Base-by-base conservation (phyloP, 2,797 vertebrate species). In the Presbytis comata region DNA sequence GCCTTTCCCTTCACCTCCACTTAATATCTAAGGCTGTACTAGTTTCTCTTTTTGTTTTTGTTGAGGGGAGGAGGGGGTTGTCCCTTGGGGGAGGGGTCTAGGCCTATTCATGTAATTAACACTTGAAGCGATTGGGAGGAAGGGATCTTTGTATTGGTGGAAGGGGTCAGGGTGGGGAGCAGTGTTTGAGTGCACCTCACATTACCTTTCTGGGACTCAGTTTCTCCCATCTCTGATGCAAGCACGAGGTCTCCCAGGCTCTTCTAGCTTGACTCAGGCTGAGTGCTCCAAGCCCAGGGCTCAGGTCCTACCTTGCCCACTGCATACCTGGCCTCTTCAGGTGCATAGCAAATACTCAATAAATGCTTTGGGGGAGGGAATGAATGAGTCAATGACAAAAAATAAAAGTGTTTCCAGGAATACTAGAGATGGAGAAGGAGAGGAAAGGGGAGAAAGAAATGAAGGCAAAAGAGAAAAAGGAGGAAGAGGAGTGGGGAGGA, bases 321-420 rank as follows among this genome's bases (percentile, higher is more conserved):
- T 4, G 2, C 19, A 10, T 17, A 4, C 70, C 3, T 4, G 21
- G 41, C 12, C 83, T 4, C 1, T 3, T 2, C 0, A 1, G 12
- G 46, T 53, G 28, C 36, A 26, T 1, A 4, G 44, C 16, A 64
- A 44, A 10, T n/a, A 72, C 78, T 33, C 10, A 0, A 0, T 12
- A 85, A 10, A 22, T 2, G 46, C 24, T 72, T 55, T 1, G 39
- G 5, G 5, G 55, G 44, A 16, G 8, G 13, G 48, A 79, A 16
- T 85, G 72, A 72, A 30, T 19, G n/a, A 41, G 44, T 50, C 64
- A 19, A 17, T n/a, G 5, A 5, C 21, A 41, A 28, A 26, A 4
- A 7, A 0, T 4, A 24, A 24, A 39, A 19, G 8, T 6, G 12
- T 78, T 26, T 36, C 50, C 33, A 13, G 61, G 44, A 89, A 74